These are phyloP conservation scores for Apamea monoglypha DNA, from an alignment of 2,888 invertebrate species.

Conservation along the genomic window DNA sequence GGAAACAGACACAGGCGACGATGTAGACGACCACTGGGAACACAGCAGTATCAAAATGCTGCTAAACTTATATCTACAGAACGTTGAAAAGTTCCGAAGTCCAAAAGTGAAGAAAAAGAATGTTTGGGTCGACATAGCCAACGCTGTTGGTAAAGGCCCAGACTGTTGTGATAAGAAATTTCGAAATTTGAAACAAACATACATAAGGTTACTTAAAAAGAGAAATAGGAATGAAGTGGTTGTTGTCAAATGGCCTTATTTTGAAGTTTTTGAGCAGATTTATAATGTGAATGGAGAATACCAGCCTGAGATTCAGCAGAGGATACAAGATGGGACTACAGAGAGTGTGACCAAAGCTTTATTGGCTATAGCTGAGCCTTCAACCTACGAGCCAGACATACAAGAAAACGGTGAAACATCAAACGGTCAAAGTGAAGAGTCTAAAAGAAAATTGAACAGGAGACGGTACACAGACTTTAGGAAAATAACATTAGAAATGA, in stretches of 20 bases:
- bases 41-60: conserved; percentile 78
- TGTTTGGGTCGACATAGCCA: conserved; percentile 84
- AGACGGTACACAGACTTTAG: conserved; percentile 82
- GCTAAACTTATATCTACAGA: conserved; percentile 82
- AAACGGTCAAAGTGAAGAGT: conserved; percentile 76
- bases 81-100: conserved; percentile 84
- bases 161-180: conserved; percentile 87
- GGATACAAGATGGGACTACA: conserved; percentile 79
- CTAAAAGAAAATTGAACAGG: conserved; percentile 75
- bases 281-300: conserved; percentile 84
- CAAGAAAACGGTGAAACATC: conserved; percentile 77
- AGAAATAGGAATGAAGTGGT: conserved; percentile 77
- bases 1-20: conserved; percentile 79
- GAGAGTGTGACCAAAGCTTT: conserved; percentile 83
- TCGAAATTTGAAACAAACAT: conserved; percentile 86
- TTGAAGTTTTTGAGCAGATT: conserved; percentile 85
- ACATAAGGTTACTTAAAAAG: conserved; percentile 83
- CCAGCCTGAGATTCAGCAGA: conserved; percentile 84
- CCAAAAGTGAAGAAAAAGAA: conserved; percentile 87
- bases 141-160: conserved; percentile 81
- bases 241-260: conserved; percentile 86
- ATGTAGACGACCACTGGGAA: conserved; percentile 86
- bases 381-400: conserved; percentile 69
- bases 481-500: conserved; percentile 84
- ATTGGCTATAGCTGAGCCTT: conserved; percentile 77